Evolutionary conservation across 2,113 vertebrate genomes (phyloP), one percentile per base, ranked within the genome.

Genomic region (Muntiacus muntjak): DNA sequence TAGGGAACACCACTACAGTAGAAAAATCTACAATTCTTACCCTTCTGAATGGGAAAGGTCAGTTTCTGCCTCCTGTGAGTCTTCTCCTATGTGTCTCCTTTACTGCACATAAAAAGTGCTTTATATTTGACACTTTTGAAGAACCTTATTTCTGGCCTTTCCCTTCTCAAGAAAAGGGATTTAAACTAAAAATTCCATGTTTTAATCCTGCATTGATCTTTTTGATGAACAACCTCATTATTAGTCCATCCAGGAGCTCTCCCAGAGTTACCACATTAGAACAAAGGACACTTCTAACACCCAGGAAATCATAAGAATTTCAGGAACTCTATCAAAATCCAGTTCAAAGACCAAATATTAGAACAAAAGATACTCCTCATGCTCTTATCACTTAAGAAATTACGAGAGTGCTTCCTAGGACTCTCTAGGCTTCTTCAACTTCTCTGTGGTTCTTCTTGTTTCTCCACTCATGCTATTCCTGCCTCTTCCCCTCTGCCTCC

Each of bases 311-410:
- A 98, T 99, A 99, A 97, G 99, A 99, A 91, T 99, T 99, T 98
- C 99, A 99, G 99, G 99, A 99, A 99, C 99, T 99, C 96, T 99
- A 99, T 99, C 96, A 98, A 99, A 99, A 95, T 54, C 30, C 47
- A 82, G 79, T 82, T 82, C 79, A 82, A 54, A 54, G 30, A 82
- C 78, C 17, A 52, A 52, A 81, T 52, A 54, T 82, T 82, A 82
- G 30, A 54, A 54, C 30, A 82, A 54, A 82, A 82, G 50, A 54
- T 33, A 50, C 28, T 52, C 78, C 9, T 81, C 30, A 0, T n/a
- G 47, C 50, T 82, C 47, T 82, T n/a, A 82, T 54, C 30, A 23
- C 33, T 82, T 82, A 82, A 82, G 79, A n/a, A 81, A 81, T 50
- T 33, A 81, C 2, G 2, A 81, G 45, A 33, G 28, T 81, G 78